Conservation (phyloP, 1,140 invertebrate genomes). For the Drosophila punjabiensis region DNA sequence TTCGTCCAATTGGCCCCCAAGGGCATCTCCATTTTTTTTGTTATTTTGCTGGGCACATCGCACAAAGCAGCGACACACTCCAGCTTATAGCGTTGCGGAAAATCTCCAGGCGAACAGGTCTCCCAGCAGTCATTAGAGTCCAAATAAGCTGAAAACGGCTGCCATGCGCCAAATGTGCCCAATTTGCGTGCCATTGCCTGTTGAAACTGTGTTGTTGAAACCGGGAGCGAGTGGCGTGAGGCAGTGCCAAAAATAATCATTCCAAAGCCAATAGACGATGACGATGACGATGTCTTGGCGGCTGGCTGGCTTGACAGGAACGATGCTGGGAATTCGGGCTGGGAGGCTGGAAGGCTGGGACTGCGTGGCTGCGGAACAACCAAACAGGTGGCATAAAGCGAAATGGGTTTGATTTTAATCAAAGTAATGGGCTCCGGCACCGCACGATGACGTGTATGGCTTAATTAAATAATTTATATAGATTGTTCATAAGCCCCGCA, state of each 20-base stretch:
- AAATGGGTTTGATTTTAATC: slow-evolving; percentile 80
- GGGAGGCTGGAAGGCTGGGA: neutral
- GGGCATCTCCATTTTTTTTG: slow-evolving; percentile 17
- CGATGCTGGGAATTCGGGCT: slow-evolving; percentile 1
- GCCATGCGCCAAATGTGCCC: slow-evolving; percentile 69
- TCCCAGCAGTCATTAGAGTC: slow-evolving; percentile 65
- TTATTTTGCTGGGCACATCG: neutral
- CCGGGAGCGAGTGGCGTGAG: slow-evolving; percentile 10
- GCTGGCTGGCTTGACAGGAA: slow-evolving; percentile 6
- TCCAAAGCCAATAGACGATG: slow-evolving; percentile 64
- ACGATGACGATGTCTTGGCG: slow-evolving; percentile 25
- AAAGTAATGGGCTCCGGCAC: slow-evolving; percentile 70
- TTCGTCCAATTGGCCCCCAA: slow-evolving; percentile 33
- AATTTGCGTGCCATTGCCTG: slow-evolving; percentile 54
- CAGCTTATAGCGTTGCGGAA: slow-evolving; percentile 10
- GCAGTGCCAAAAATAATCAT: slow-evolving; percentile 69
- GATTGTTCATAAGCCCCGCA: slow-evolving; percentile 61
- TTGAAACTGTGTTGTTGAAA: slow-evolving; percentile 22
- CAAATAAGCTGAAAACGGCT: slow-evolving; percentile 62
- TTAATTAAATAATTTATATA: slow-evolving; percentile 82
- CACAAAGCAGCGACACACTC: slow-evolving; percentile 15
- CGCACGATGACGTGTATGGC: slow-evolving; percentile 69
- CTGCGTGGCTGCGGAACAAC: neutral
- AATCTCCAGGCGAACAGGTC: slow-evolving; percentile 49
- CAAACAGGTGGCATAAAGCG: slow-evolving; percentile 70